phyloP scores from a whole-genome alignment of 2,113 vertebrate genomes.

The Maylandia zebra region DNA sequence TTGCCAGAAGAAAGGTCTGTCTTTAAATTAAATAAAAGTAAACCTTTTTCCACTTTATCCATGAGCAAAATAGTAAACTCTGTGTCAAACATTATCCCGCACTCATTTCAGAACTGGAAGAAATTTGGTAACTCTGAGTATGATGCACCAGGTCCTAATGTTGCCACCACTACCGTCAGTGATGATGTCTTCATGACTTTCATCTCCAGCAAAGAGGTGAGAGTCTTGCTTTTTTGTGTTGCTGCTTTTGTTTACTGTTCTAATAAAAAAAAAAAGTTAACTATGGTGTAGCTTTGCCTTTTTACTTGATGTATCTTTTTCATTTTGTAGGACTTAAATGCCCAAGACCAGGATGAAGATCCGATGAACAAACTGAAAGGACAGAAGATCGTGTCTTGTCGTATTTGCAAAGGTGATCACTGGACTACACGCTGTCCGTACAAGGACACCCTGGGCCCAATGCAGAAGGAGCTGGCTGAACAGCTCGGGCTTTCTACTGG shows the following conservation, averaged over 20 bases:
- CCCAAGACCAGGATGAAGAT: conserved; percentile 89
- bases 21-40: background rate
- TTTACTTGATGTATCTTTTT: accelerated
- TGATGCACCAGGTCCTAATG: conserved; percentile 85
- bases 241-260: background rate
- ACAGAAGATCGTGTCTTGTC: conserved; percentile 95
- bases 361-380: conserved; percentile 97
- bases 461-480: conserved; percentile 96
- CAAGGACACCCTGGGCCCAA: conserved; percentile 93
- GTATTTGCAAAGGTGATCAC: conserved; percentile 97
- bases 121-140: conserved; percentile 94
- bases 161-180: conserved; percentile 93
- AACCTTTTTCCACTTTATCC: background rate
- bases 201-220: conserved; percentile 93
- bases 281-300: background rate
- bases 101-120: conserved; percentile 85
- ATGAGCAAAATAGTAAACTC: background rate
- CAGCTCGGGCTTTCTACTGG: conserved; percentile 88
- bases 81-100: background rate
- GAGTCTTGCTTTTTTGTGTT: background rate
- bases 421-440: conserved; percentile 97
- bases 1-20: conserved; percentile 87
- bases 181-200: conserved; percentile 97
- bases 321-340: conserved; percentile 81
- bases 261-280: background rate